Percentiles rank a stretch among this genome's conserved stretches.
These are phyloP conservation scores for Drosophila tropicalis DNA, from an alignment of 1,140 invertebrate genomes.

Conservation along the genomic window DNA sequence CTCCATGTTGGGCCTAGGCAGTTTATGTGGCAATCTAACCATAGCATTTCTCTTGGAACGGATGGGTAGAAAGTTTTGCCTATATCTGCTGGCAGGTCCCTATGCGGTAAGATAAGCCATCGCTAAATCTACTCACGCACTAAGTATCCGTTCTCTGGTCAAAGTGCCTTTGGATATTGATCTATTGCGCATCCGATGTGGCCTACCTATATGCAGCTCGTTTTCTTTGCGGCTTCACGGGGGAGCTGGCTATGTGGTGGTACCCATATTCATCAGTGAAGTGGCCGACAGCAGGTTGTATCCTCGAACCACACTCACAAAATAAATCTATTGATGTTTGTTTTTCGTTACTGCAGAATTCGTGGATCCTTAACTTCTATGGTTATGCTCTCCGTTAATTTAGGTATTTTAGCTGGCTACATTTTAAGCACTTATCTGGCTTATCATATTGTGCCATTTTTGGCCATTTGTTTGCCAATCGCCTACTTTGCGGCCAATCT, in stretches of 20 bases:
- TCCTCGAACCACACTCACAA: rapidly evolving
- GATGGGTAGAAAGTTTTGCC: constrained; percentile 83
- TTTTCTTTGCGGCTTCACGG: constrained; percentile 82
- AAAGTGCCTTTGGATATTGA: constrained; percentile 73
- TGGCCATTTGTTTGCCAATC: constrained; percentile 88
- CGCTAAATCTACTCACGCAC: neutral
- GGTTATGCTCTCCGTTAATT: constrained; percentile 91
- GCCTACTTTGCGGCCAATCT: constrained; percentile 87
- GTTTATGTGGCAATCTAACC: constrained; percentile 67
- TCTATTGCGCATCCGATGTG: constrained; percentile 78
- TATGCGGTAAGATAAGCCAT: constrained; percentile 64
- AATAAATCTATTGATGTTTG: neutral
- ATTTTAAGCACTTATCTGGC: constrained; percentile 87
- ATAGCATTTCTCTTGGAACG: constrained; percentile 79
- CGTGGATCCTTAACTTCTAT: constrained; percentile 91
- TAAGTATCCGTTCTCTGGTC: neutral
- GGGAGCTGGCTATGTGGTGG: constrained; percentile 81
- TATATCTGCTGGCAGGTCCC: constrained; percentile 79
- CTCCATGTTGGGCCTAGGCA: constrained; percentile 74
- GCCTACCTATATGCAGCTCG: constrained; percentile 79
- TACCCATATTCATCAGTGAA: constrained; percentile 83
- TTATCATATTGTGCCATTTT: constrained; percentile 87
- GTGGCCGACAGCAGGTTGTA: constrained; percentile 72
- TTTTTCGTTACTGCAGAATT: constrained; percentile 83
- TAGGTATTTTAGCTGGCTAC: constrained; percentile 92